Percentiles rank a stretch among this genome's conserved stretches.
Conservation (phyloP, 2,888 invertebrate species). For the Julus scandinavius region DNA sequence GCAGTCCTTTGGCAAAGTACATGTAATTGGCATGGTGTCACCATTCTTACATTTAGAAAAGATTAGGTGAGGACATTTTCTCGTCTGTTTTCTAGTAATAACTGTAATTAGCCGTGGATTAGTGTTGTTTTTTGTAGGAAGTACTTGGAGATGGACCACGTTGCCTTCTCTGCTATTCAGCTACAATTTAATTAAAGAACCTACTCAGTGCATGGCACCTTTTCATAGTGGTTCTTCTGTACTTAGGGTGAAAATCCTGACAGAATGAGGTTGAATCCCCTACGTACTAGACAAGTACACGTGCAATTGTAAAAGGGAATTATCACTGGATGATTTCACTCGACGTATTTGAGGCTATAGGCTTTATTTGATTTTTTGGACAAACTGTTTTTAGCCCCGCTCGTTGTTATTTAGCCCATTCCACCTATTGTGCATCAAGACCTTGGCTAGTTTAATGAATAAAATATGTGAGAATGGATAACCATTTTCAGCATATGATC, state of each 20-base stretch:
- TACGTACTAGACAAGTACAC: background rate
- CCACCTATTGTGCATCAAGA: background rate
- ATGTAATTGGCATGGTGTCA: conserved; percentile 34
- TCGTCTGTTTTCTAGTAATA: conserved; percentile 30
- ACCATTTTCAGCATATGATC: background rate
- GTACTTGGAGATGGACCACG: conserved; percentile 25
- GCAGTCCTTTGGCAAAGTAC: background rate
- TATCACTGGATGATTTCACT: background rate
- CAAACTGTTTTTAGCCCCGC: background rate
- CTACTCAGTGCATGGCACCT: background rate
- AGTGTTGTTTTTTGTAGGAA: conserved; percentile 16
- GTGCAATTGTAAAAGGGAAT: background rate
- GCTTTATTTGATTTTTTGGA: background rate
- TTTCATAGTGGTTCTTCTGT: background rate
- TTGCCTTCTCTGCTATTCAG: conserved; percentile 22
- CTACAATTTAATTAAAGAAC: conserved; percentile 28
- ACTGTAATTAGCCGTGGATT: conserved; percentile 33
- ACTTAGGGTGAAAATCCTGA: background rate
- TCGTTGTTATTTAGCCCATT: background rate
- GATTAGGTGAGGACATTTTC: conserved; percentile 46
- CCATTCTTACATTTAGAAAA: conserved; percentile 39
- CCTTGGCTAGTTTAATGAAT: background rate
- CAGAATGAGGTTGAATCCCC: background rate
- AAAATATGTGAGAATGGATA: background rate
- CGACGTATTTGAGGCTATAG: background rate